These are phyloP conservation scores for Drosophila baimaii DNA, from an alignment of 1,140 invertebrate species.

Conservation along the genomic window DNA sequence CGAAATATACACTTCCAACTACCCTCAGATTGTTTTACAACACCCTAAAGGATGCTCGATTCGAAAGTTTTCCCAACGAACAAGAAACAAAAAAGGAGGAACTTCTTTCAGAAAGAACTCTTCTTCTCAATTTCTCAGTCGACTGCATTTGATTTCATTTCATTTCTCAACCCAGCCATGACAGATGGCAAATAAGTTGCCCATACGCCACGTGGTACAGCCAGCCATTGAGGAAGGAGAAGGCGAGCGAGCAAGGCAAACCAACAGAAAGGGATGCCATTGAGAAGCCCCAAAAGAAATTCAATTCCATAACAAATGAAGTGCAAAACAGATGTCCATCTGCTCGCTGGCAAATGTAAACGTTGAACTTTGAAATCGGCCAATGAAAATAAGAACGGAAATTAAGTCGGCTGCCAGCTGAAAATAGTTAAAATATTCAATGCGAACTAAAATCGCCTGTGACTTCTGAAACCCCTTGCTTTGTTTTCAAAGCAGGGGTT, in stretches of 20 bases:
- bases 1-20: conserved; percentile 9
- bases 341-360: conserved; percentile 30
- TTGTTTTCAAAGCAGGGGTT: conserved; percentile 4
- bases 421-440: conserved; percentile 44
- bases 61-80: conserved; percentile 24
- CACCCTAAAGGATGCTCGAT: conserved; percentile 23
- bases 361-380: conserved; percentile 19
- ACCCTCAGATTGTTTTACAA: conserved; percentile 13
- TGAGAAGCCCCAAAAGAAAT: conserved; percentile 58
- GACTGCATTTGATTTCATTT: conserved; percentile 71
- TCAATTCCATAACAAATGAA: conserved; percentile 79
- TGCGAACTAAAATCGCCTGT: conserved; percentile 25
- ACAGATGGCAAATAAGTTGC: conserved; percentile 74
- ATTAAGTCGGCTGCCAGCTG: conserved; percentile 57
- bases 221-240: conserved; percentile 1
- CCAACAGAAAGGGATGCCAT: conserved; percentile 7
- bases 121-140: conserved; percentile 65
- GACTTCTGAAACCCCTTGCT: conserved; percentile 40
- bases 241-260: background rate
- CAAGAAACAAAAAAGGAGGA: conserved; percentile 21
- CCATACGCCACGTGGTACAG: conserved; percentile 55
- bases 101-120: conserved; percentile 45
- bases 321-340: conserved; percentile 76
- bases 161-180: conserved; percentile 55
- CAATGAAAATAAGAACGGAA: conserved; percentile 63